These are phyloP conservation scores for Hyperoodon ampullatus DNA, from an alignment of 2,113 vertebrate species.

Conservation along the genomic window DNA sequence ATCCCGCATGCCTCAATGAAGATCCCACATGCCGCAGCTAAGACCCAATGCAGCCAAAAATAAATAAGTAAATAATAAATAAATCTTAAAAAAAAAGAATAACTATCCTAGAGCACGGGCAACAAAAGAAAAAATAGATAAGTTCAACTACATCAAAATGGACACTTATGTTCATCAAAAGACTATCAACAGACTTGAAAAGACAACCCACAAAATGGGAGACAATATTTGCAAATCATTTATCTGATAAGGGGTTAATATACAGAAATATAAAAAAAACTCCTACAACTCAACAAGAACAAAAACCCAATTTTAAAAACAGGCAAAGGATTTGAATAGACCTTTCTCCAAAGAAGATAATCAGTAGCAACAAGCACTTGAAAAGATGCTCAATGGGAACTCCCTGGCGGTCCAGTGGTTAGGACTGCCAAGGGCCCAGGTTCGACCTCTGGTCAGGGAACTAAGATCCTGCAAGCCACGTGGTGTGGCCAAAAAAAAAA, in stretches of 20 bases:
- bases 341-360: background rate
- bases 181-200: background rate
- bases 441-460: too few relatives aligned
- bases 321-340: background rate
- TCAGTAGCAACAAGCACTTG: background rate
- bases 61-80: too few relatives aligned
- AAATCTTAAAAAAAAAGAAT: background rate
- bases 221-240: background rate
- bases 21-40: too few relatives aligned
- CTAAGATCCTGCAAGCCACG: too few relatives aligned
- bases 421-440: too few relatives aligned
- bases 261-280: background rate
- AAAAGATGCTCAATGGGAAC: background rate
- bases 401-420: too few relatives aligned
- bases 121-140: background rate
- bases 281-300: background rate
- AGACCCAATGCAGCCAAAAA: too few relatives aligned
- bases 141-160: background rate
- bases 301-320: constrained; percentile 13
- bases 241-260: background rate
- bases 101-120: background rate
- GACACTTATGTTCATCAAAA: background rate
- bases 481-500: too few relatives aligned
- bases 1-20: too few relatives aligned
- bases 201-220: background rate